A percentile compares a stretch with the other conserved stretches of the same genome.
phyloP scores from a whole-genome alignment of 2,113 vertebrate species.

The Hyperopisus bebe region DNA sequence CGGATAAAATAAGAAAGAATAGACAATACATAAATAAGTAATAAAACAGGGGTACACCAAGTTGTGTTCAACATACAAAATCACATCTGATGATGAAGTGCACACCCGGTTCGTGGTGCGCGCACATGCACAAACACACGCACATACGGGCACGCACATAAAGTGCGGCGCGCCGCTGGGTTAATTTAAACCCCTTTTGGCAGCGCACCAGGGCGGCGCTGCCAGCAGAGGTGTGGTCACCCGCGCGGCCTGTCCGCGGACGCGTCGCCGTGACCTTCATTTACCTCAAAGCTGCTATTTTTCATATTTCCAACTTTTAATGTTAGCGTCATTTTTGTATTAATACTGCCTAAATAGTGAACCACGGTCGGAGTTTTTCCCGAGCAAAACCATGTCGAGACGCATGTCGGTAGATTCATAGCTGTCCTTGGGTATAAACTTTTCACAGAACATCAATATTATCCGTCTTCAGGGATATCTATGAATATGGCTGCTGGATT shows the following conservation, averaged over 20 bases:
- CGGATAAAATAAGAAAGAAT: neutral
- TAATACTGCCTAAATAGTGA: neutral
- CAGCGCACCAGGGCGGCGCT: neutral
- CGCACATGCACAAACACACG: neutral
- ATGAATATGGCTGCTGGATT: neutral
- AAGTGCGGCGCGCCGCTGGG: neutral
- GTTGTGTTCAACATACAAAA: neutral
- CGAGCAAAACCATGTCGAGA: neutral
- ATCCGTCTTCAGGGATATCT: neutral
- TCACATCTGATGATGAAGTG: neutral
- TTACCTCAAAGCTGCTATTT: neutral
- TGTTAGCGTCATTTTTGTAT: neutral
- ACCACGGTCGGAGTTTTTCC: neutral
- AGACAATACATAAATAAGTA: neutral
- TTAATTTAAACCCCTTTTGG: conserved; percentile 1
- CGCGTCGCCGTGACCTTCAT: neutral
- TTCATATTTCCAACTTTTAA: neutral
- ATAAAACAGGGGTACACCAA: neutral
- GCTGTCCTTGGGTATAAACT: neutral
- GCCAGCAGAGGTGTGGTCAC: neutral
- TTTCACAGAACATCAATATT: neutral
- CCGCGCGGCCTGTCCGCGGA: neutral
- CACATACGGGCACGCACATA: neutral
- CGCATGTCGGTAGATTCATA: neutral
- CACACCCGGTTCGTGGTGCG: neutral